phyloP scores from a whole-genome alignment of 2,113 vertebrate species.

The Callospermophilus lateralis region DNA sequence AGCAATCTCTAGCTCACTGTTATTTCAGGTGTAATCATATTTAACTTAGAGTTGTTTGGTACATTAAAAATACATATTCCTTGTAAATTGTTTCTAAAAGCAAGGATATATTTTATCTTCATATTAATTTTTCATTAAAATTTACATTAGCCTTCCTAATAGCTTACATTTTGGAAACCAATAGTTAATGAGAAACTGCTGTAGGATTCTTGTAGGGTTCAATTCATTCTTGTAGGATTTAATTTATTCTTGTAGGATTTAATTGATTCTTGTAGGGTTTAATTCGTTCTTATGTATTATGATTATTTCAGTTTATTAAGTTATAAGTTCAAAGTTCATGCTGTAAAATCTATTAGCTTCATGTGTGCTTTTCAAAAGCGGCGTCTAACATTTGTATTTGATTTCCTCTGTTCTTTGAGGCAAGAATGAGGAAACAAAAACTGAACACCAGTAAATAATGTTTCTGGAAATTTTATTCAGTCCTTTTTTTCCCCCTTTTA shows the following conservation, averaged over 20 bases:
- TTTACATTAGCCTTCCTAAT: neutral
- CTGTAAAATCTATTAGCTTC: neutral
- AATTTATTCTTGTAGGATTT: neutral
- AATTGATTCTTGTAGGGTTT: neutral
- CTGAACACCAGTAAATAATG: neutral
- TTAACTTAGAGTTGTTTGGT: neutral
- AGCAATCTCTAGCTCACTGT: neutral
- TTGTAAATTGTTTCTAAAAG: neutral
- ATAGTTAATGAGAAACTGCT: neutral
- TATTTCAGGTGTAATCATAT: neutral
- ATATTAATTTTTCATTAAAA: neutral
- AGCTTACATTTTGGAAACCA: neutral
- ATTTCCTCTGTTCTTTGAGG: constrained; percentile 1
- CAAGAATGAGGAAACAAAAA: constrained; percentile 40
- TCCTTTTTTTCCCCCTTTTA: neutral
- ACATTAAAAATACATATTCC: neutral
- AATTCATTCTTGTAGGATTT: neutral
- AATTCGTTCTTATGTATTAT: neutral
- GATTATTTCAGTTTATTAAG: neutral
- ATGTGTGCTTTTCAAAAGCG: neutral
- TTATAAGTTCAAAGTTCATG: neutral
- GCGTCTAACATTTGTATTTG: neutral
- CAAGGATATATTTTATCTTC: neutral
- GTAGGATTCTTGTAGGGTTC: neutral
- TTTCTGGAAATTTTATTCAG: constrained; percentile 15